Base-by-base conservation (phyloP, 2,888 invertebrate species). In the Odontocolon sp. region DNA sequence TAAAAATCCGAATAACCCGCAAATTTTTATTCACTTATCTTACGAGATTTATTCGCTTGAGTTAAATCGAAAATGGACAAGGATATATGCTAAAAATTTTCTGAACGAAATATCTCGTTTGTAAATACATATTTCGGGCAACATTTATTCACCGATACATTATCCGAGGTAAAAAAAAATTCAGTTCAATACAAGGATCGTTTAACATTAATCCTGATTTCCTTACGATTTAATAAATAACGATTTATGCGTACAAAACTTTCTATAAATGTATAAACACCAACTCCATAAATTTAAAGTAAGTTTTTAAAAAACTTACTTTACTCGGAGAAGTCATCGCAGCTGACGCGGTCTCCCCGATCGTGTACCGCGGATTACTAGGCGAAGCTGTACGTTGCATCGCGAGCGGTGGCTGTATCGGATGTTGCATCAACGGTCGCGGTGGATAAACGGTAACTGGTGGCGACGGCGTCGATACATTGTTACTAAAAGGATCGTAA, bases 341-440 rank as follows among this genome's bases (percentile, higher is more conserved):
- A n/a, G n/a, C n/a, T 36, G 5, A n/a, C 18, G 9, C 1, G 1
- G 21, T 57, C 0, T 26, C 3, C 3, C 28, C 31, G 11, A 16
- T 21, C 11, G 14, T 6, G 66, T 26, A 59, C 1, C 72, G 66
- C 40, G 50, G 33, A 3, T 40, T 50, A 0, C 14, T 59, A 8
- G 40, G 38, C 8, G 50, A 26, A 14, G 21, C 52, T 11, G 11
- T 14, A 8, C 36, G 33, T 14, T 36, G 1, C 2, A 23, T 36
- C 33, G 36, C 38, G 23, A 38, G 56, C 31, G 59, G 40, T 1
- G 54, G 40, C 16, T 11, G 31, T 2, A 4, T 31, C 1, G 4
- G 21, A 5, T 21, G 31, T 11, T 64, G 50, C 69, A 64, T 69
- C 52, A 64, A 57, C 0, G 69, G 69, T 28, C 33, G 57, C 33